Base-by-base conservation (phyloP, 92 coral and sea anemone species). In the Galaxea fascicularis region DNA sequence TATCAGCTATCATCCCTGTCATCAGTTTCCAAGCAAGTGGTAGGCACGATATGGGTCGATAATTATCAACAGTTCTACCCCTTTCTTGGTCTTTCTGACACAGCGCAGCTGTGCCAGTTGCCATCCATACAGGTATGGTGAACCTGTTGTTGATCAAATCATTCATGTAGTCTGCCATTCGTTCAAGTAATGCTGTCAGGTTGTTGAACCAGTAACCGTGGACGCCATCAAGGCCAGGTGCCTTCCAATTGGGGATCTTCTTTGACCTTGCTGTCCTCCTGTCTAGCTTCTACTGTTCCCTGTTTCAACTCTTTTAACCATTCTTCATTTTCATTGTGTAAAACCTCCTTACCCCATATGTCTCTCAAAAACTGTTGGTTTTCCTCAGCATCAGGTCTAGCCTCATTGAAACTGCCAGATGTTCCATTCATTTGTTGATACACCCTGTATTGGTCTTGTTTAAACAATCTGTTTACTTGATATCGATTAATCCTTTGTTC, bases 401-500 rank as follows among this genome's bases (percentile, higher is more conserved):
- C 80, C 11, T 76, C 80, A 52, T 5, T 76, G 4, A 22, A 76
- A 18, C 65, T 52, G 62, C 80, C 45, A 54, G 80, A 44, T 54
- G 35, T 76, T 76, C 80, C 80, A 76, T 76, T 76, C 67, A 76
- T 76, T 76, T 54, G 67, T 76, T 78, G 82, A 28, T 77, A 39
- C 71, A 77, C 82, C 71, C 82, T 77, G 70, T 77, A 22, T 15
- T 62, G 71, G 82, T 77, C 82, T 77, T 77, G 73, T 53, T 77
- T 69, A 26, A 79, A 66, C 74, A 79, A 65, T 79, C 70, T 71
- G 86, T 82, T 71, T 52, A 82, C 79, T 82, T 82, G 71, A 82
- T 71, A 71, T 82, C 79, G 86, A 82, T 82, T 26, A 30, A 69
- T 82, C 86, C 78, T 82, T 71, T 82, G 65, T 82, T 82, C 71